Evolutionary conservation across 2,113 vertebrate species (phyloP).

Genomic region (Myiozetetes cayanensis): DNA sequence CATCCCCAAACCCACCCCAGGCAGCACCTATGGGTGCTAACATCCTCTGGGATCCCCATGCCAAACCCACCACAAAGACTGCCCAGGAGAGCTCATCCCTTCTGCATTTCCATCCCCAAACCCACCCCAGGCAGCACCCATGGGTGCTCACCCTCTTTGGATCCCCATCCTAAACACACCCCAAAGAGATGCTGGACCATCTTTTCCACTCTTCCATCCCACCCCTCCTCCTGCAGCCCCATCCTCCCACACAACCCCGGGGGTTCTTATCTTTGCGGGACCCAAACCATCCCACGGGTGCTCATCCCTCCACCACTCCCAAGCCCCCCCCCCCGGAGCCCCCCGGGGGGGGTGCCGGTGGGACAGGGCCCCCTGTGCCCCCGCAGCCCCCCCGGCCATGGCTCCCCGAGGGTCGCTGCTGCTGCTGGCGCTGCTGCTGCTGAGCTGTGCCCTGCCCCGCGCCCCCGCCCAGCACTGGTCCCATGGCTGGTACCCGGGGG

Average conservation of each 20-base stretch:
- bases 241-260: background rate
- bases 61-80: too few species aligned
- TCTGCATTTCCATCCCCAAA: background rate
- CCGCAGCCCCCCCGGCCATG: conserved; percentile 28
- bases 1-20: background rate
- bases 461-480: conserved; percentile 84
- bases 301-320: background rate
- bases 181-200: background rate
- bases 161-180: background rate
- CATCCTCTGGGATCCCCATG: too few species aligned
- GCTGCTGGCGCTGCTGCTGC: conserved; percentile 75
- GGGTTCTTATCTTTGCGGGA: background rate
- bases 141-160: background rate
- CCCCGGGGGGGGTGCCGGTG: background rate
- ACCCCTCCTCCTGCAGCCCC: too few species aligned
- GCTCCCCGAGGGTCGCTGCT: conserved; percentile 69
- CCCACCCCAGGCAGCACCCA: background rate
- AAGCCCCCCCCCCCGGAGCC: background rate
- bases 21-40: background rate
- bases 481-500: conserved; percentile 88
- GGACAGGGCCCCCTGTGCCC: background rate
- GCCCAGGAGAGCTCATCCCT: too few species aligned
- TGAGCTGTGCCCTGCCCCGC: conserved; percentile 66
- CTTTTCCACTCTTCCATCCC: background rate
- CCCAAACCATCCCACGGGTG: background rate